Base-by-base conservation (phyloP, 2,888 invertebrate species). In the Philhelius pedissequus region DNA sequence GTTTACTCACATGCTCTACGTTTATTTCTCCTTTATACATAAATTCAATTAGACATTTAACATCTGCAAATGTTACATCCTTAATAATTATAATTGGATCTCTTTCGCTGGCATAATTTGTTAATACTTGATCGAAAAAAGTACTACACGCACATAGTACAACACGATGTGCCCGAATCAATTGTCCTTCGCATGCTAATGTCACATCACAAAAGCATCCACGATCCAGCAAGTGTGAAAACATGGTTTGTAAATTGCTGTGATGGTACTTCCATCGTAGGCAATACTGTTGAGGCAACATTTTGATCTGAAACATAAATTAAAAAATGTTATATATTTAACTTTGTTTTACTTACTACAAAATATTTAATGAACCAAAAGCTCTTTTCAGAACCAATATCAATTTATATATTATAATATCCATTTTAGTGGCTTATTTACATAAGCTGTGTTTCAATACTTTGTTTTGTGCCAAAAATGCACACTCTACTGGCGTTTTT, bases 1-100 rank as follows among this genome's bases (percentile, higher is more conserved):
- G 8, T n/a, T n/a, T 13, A 20, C 96, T 95, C 91, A 97, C 97
- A 92, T 97, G 97, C 89, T 97, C 97, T 77, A 98, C 97, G 92
- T 97, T 97, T 91, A 98, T 97, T 93, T 98, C 98, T 86, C 98
- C 98, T 89, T 97, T 97, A 92, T 98, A 98, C 97, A 98, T 98
- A 91, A 97, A 98, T 91, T 97, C 97, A 71, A 98, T 96, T 87
- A 98, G 93, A 84, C 97, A 97, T 91, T 95, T 95, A 88, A 98
- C 94, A 92, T 98, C 97, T 87, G 96, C 95, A 89, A 96, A 97
- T 90, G 96, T 95, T 84, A 97, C 96, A 91, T 98, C 97, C 92
- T 97, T 97, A 90, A 97, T 95, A 87, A 96, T 96, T 87, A 96
- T 94, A 88, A 96, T 96, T 64, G 96, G 96, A 91, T 96, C 95